Conservation (phyloP, 2,797 vertebrate species). For the Rhinatrema bivittatum region DNA sequence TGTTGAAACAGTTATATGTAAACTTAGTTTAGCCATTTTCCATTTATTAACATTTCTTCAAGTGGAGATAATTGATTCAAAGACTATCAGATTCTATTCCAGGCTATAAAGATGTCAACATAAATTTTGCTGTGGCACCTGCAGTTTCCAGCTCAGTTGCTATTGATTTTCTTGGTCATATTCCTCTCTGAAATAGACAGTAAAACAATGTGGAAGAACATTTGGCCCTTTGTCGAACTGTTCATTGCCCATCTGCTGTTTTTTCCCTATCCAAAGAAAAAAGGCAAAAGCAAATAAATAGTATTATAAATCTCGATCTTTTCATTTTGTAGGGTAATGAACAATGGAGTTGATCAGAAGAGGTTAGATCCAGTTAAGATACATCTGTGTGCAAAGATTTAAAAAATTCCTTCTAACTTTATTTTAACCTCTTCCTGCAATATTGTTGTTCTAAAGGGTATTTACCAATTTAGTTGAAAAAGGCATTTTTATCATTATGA, state of each 20-base stretch:
- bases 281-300: background rate
- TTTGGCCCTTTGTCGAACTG: slow-evolving; percentile 14
- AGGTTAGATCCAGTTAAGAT: background rate
- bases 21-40: background rate
- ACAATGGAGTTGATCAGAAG: background rate
- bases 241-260: slow-evolving; percentile 25
- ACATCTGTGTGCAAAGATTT: background rate
- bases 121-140: slow-evolving; percentile 28
- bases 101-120: slow-evolving; percentile 18
- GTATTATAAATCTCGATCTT: background rate
- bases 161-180: slow-evolving; percentile 10
- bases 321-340: background rate
- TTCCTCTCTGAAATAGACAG: slow-evolving; percentile 2
- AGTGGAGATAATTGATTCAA: slow-evolving; percentile 21
- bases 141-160: slow-evolving; percentile 11
- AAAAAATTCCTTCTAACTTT: too few relatives aligned
- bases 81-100: slow-evolving; percentile 9
- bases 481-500: too few relatives aligned
- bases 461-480: too few relatives aligned
- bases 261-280: slow-evolving; percentile 10
- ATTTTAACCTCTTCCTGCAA: too few relatives aligned
- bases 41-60: slow-evolving; percentile 14
- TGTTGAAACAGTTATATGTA: too few relatives aligned
- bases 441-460: too few relatives aligned
- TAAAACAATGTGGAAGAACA: background rate